Base-by-base conservation (phyloP, 2,888 invertebrate genomes). In the Panopea generosa region DNA sequence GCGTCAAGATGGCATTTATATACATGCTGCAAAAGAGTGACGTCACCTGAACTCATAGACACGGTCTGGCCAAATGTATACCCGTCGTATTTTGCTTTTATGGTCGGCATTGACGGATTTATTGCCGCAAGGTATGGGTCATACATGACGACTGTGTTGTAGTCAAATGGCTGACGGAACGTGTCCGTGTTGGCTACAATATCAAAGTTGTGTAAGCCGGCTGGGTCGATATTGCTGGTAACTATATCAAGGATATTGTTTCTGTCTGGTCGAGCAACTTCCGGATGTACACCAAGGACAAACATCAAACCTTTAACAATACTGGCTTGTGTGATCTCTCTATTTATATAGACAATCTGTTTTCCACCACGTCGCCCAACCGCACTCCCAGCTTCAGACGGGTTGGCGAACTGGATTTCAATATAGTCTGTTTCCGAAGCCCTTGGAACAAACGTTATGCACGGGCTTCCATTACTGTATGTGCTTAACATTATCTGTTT, bases 111-210 rank as follows among this genome's bases (percentile, higher is more conserved):
- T 4, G 83, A 76, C 20, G 62, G 55, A 40, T 83, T 76, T 26
- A 69, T 73, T n/a, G 83, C 83, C 45, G 62, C 66, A 20, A 71
- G 67, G 24, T 76, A 83, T 27, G 83, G 83, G 40, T 53, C 65
- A 53, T 80, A 83, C 76, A 83, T 80, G 16, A 80, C 80, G 9
- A 80, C 69, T 2, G 83, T 77, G 14, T 75, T 65, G 55, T 72
- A 80, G 73, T 83, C 83, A 49, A 83, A 83, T 55, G 80, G 70
- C 14, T 77, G 67, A 27, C 62, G 29, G 22, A 67, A 67, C 7
- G 66, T 66, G 27, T 72, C 66, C n/a, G 72, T 72, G 20, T 72
- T 60, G 27, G 45, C 60, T 18, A 33, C 24, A 2, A 66, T 57
- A 18, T 14, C n/a, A 20, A 68, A 73, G 27, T 57, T 67, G 16